Base-by-base conservation (phyloP, 2,797 vertebrate genomes). In the Myripristis jacobus region DNA sequence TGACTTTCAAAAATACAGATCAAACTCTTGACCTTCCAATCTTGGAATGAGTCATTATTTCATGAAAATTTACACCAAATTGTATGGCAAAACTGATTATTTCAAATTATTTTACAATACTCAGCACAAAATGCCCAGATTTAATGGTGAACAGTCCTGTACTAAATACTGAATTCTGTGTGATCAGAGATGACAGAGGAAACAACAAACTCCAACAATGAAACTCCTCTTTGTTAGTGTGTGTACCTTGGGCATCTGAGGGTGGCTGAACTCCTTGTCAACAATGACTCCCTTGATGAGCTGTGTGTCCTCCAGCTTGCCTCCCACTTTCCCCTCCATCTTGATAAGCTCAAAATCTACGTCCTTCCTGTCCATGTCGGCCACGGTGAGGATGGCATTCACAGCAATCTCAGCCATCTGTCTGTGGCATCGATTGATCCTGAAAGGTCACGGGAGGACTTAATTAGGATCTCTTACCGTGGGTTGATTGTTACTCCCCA, bases 341-440 rank as follows among this genome's bases (percentile, higher is more conserved):
- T 99, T 99, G 88, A 99, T 98, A 50, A 99, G 95, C 89, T 99
- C 98, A 79, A 99, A 99, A 93, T 99, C 98, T 0, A 99, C 98
- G 65, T 99, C 98, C 85, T 95, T 98, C 55, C 97, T 95, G 25
- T 96, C 95, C 97, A 99, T 96, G 84, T 98, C 97, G 0, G 95
- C 98, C 70, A 99, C 98, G 0, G 97, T 97, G 65, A 99, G 94
- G 64, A 99, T 90, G n/a, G 97, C 97, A 21, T 98, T 96, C 47
- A 99, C 98, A 0, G 98, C 98, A 11, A 99, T 99, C 91, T 98
- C 97, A 7, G 98, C 98, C 98, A 99, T 99, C 76, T 98, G 97
- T 66, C 95, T 95, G 90, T 99, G 98, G 83, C 98, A 99, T 64
- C 98, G 97, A 90, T 98, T 99, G 79, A 99, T 96, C 74, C 98